A percentile compares a stretch with the other conserved stretches of the same genome.
These are phyloP conservation scores for Alces alces DNA, from an alignment of 2,113 vertebrate species.

Conservation along the genomic window DNA sequence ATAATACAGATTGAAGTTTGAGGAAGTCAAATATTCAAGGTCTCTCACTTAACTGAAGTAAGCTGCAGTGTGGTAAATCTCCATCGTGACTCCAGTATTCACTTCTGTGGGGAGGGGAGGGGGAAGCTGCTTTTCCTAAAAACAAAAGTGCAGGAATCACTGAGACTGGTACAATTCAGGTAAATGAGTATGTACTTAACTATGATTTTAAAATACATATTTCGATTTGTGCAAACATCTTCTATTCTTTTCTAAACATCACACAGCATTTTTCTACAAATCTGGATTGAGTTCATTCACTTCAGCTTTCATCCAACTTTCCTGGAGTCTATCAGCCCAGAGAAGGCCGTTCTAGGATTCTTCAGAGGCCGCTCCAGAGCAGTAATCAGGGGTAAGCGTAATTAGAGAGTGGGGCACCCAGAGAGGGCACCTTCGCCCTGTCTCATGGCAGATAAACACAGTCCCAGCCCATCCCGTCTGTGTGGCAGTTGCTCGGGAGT, in stretches of 20 bases:
- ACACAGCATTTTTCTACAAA: not conserved
- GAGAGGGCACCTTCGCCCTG: not conserved
- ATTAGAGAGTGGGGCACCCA: not conserved
- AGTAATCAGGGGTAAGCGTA: not conserved
- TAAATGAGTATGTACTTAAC: not conserved
- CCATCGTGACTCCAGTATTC: fast-evolving
- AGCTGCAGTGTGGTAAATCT: fast-evolving
- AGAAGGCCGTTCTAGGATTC: not conserved
- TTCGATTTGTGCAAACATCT: not conserved
- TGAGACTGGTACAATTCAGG: fast-evolving
- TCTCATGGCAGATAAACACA: fast-evolving
- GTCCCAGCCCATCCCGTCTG: not conserved
- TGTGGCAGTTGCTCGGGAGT: not conserved
- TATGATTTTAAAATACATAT: not conserved
- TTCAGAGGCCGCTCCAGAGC: not conserved
- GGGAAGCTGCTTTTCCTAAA: not conserved
- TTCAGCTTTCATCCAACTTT: not conserved
- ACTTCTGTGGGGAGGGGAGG: fast-evolving
- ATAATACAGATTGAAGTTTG: not conserved
- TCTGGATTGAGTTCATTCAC: not conserved
- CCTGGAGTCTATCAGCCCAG: not conserved
- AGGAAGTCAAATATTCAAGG: not conserved
- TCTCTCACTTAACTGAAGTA: fast-evolving
- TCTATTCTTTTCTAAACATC: not conserved
- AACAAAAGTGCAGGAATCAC: not conserved